Base-by-base conservation (phyloP, 2,113 vertebrate genomes). In the Columbina picui region DNA sequence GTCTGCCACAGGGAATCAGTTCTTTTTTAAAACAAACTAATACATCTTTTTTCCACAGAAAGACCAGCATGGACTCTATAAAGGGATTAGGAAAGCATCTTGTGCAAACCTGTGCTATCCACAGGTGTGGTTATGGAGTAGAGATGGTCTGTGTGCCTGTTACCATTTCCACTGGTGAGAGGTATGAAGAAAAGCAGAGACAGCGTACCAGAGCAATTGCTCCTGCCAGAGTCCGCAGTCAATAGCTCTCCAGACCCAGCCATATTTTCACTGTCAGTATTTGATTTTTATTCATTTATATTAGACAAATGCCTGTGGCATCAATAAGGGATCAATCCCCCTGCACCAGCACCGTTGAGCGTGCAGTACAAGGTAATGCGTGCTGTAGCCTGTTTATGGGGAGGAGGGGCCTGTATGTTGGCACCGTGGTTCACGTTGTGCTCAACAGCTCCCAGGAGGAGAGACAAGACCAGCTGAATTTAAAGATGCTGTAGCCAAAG, bases 371-470 rank as follows among this genome's bases (percentile, higher is more conserved):
- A 49, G 74, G 69, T 13, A 61, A 52, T 1, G 2, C 1, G 0
- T n/a, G 80, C 87, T 61, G 45, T 5, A 29, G 84, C 38, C 39
- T 34, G 63, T 56, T 60, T 27, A 27, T 1, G 50, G 27, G 34
- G 10, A 43, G 27, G 29, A 53, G 76, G 45, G 70, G 6, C 1
- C 6, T 26, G 30, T 0, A 0, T 3, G 10, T 34, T 6, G 2
- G 21, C n/a, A 22, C 16, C 2, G 1, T 1, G 1, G 15, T 7
- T 32, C 69, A 39, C 0, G 0, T 6, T 34, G 43, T 36, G 30
- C 16, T 14, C 56, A 38, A 2, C 47, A 14, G 22, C 18, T 26
- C 32, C 80, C 1, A 1, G 25, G 26, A 81, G 38, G 32, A 86
- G 18, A 50, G 29, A 8, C 1, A 5, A 69, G 12, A 45, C 5